Evolutionary conservation across 2,797 vertebrate species (phyloP).

Genomic region (Steatocranus sp.): DNA sequence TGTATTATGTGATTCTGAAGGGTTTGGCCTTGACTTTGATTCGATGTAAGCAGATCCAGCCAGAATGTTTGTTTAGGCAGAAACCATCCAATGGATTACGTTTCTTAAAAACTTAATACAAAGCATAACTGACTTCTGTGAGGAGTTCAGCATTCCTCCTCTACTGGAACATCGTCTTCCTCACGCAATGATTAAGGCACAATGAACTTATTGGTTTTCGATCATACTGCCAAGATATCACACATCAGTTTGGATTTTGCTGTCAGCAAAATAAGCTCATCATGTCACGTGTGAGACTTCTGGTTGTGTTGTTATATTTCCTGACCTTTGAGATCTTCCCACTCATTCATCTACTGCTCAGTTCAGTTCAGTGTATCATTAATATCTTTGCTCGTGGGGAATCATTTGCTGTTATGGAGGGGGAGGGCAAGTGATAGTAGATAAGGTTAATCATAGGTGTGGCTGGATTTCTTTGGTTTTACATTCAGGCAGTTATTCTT

Average conservation of each 20-base stretch:
- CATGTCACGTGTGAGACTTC: background rate
- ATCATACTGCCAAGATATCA: background rate
- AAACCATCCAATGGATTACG: background rate
- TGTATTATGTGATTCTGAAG: conserved; percentile 7
- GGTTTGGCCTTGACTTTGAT: conserved; percentile 12
- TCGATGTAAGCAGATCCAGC: conserved; percentile 30
- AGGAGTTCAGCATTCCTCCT: conserved; percentile 33
- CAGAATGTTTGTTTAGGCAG: conserved; percentile 35
- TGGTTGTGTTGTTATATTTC: background rate
- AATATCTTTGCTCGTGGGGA: background rate
- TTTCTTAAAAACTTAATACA: conserved; percentile 14
- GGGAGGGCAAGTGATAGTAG: background rate
- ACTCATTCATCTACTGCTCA: background rate
- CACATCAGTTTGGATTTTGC: background rate
- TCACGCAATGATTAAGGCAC: conserved; percentile 1
- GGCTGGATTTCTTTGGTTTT: background rate
- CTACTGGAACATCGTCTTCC: conserved; percentile 9
- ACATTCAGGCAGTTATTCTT: background rate
- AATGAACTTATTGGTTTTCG: conserved; percentile 9
- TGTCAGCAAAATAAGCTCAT: background rate
- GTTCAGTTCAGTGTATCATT: background rate
- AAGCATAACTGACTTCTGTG: background rate
- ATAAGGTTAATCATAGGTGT: background rate
- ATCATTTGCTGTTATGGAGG: background rate
- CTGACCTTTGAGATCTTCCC: background rate